phyloP scores from a whole-genome alignment of 2,888 invertebrate species.

The Xestia ashworthii region DNA sequence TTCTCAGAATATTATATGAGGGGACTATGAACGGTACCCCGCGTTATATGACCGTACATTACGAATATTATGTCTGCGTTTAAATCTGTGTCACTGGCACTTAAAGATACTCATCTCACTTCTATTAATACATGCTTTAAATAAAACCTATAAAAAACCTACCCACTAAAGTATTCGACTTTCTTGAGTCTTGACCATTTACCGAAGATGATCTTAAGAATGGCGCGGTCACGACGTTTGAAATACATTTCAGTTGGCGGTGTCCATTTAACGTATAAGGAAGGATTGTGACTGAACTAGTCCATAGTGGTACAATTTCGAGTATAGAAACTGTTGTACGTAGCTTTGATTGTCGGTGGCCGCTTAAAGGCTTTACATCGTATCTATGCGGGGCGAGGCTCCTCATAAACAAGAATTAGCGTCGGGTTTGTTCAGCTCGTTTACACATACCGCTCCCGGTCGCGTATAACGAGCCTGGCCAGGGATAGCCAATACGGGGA shows the following conservation, averaged over 20 bases:
- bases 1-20: constrained; percentile 82
- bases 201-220: constrained; percentile 63
- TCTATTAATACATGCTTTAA: constrained; percentile 77
- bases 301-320: constrained; percentile 72
- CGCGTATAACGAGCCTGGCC: constrained; percentile 82
- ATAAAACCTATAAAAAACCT: constrained; percentile 74
- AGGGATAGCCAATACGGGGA: constrained; percentile 82
- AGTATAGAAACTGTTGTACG: constrained; percentile 72
- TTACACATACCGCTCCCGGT: constrained; percentile 88
- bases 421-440: constrained; percentile 86
- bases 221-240: constrained; percentile 72
- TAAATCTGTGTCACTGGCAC: constrained; percentile 82
- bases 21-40: constrained; percentile 81
- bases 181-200: constrained; percentile 52
- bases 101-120: constrained; percentile 79
- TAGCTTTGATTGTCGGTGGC: constrained; percentile 82
- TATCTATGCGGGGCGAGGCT: constrained; percentile 80
- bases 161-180: constrained; percentile 64
- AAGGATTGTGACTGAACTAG: constrained; percentile 75
- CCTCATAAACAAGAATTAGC: constrained; percentile 90
- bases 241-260: constrained; percentile 72
- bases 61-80: constrained; percentile 82
- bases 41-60: constrained; percentile 77
- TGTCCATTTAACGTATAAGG: constrained; percentile 76
- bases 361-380: constrained; percentile 80